Conservation (phyloP, 2,888 invertebrate genomes). For the Plusia festucae region DNA sequence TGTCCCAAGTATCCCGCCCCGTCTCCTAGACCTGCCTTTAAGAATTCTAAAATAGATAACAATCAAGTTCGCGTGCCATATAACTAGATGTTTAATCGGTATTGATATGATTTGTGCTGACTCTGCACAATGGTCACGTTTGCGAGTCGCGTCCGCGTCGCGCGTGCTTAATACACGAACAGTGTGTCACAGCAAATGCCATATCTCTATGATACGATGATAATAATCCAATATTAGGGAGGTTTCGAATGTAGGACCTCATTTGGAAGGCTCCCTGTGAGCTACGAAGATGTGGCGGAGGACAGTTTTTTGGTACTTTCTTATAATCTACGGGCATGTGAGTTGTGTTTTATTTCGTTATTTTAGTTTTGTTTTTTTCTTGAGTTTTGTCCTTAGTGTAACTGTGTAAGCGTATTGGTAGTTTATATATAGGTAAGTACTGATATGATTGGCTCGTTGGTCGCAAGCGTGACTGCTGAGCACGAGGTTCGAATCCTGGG, state of each 20-base stretch:
- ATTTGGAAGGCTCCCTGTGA: slow-evolving; percentile 56
- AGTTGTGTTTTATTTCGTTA: slow-evolving; percentile 27
- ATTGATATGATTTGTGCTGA: slow-evolving; percentile 48
- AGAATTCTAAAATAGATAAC: slow-evolving; percentile 28
- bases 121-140: slow-evolving; percentile 58
- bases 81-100: slow-evolving; percentile 58
- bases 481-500: no score
- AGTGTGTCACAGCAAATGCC: not conserved
- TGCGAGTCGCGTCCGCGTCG: slow-evolving; percentile 18
- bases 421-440: no score
- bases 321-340: slow-evolving; percentile 50
- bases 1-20: no score
- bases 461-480: no score
- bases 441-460: no score
- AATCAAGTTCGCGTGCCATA: slow-evolving; percentile 48
- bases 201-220: slow-evolving; percentile 48
- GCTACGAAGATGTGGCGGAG: slow-evolving; percentile 59
- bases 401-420: no score
- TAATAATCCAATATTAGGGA: slow-evolving; percentile 46
- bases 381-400: no score
- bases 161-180: slow-evolving; percentile 42
- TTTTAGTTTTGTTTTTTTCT: not conserved
- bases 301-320: slow-evolving; percentile 43
- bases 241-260: slow-evolving; percentile 26
- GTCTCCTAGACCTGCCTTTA: no score